Base-by-base conservation (phyloP, 2,113 vertebrate genomes). In the Aleadryas rufinucha region DNA sequence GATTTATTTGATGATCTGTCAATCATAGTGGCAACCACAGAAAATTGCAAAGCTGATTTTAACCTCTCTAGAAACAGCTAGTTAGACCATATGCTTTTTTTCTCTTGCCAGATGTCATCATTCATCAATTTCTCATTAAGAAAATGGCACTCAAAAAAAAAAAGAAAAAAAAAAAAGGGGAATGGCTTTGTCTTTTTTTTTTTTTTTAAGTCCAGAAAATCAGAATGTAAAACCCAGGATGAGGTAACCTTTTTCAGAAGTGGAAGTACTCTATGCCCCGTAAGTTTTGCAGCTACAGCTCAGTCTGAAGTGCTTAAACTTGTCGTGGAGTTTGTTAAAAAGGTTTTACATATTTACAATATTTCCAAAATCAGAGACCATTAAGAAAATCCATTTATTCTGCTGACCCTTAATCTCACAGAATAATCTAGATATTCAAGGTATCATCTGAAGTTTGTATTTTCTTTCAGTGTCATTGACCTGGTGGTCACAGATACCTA, bases 41-140 rank as follows among this genome's bases (percentile, higher is more conserved):
- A 98, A 98, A 97, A 98, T 97, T 97, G 90, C 87, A 97, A 97
- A 98, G 96, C 97, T 95, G 94, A 97, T 97, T 98, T 98, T 98
- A 98, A 98, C 98, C 98, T 98, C 98, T 98, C 92, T 97, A 98
- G 97, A 98, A 98, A 96, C 92, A 97, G 97, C 96, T 97, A 98
- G 95, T 98, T 94, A 93, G 93, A 96, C 98, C 98, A 98, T 98
- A 98, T 98, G 98, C 92, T 98, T 97, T 97, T 98, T 97, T 98
- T 87, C 95, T 96, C 88, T 84, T 97, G 97, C 98, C 98, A 98
- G 98, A 98, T 98, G 98, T 97, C 97, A 97, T 97, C 96, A 97
- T 98, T 98, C 97, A 98, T 98, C 98, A 98, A 98, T 98, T 98
- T 98, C 97, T 98, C 97, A 97, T 98, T 98, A 98, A 97, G 96